Conservation (phyloP, 2,888 invertebrate species). For the Watsonalla cultraria region DNA sequence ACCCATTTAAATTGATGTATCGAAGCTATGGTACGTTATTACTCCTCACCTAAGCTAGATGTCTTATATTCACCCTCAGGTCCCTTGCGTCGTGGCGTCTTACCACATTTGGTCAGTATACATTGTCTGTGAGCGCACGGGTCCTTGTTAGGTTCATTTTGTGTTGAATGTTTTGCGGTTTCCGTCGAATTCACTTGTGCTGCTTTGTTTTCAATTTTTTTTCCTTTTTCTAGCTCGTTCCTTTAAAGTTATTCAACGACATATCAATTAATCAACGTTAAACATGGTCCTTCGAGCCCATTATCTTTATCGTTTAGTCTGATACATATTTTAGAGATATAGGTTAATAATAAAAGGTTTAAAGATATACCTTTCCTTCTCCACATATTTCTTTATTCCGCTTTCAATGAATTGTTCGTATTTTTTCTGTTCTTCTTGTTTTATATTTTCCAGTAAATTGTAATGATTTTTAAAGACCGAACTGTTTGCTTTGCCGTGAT, state of each 20-base stretch:
- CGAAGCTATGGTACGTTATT: no score
- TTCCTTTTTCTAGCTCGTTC: no score
- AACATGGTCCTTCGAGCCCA: no score
- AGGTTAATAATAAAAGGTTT: conserved; percentile 2
- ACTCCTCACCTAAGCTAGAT: not conserved
- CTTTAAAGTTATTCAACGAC: no score
- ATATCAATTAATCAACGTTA: no score
- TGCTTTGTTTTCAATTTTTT: no score
- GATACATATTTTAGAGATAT: not conserved
- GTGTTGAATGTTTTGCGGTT: not conserved
- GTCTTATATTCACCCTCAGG: not conserved
- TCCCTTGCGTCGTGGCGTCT: not conserved
- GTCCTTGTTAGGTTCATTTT: not conserved
- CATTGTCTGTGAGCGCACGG: not conserved
- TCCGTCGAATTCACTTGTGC: not conserved
- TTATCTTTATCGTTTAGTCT: no score
- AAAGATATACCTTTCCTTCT: conserved; percentile 24
- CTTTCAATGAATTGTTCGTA: conserved; percentile 39
- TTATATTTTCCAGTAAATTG: conserved; percentile 27
- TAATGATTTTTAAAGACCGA: conserved; percentile 19
- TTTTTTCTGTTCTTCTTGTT: conserved; percentile 26
- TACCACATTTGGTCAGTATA: not conserved
- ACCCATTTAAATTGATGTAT: no score
- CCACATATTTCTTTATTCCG: conserved; percentile 23
- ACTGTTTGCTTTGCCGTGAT: conserved; percentile 10